Evolutionary conservation across 2,888 invertebrate genomes (phyloP).

Genomic region (Papilio elwesi): DNA sequence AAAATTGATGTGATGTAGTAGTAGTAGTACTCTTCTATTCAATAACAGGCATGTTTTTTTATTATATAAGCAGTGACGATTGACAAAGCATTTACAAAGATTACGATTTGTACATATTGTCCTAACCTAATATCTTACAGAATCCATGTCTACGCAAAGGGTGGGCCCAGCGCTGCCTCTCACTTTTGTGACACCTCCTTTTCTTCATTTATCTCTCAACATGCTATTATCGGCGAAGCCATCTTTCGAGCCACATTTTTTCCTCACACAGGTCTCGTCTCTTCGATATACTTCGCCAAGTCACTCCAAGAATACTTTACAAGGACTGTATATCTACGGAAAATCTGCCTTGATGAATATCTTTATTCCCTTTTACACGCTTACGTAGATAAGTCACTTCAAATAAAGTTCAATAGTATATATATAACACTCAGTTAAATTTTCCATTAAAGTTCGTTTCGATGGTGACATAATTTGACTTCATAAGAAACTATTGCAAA

Average conservation of each 20-base stretch:
- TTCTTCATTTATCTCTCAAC: no score
- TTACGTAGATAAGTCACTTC: not conserved
- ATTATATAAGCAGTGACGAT: no score
- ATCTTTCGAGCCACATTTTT: not conserved
- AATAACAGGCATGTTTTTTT: no score
- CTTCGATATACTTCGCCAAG: not conserved
- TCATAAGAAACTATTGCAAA: slow-evolving; percentile 7
- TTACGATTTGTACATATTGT: no score
- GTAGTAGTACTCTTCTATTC: no score
- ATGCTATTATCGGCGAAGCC: no score
- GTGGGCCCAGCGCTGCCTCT: no score
- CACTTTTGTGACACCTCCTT: not conserved
- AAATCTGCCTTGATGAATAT: not conserved
- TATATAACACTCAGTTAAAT: not conserved
- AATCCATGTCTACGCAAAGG: no score
- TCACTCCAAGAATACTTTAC: not conserved
- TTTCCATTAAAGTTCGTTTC: not conserved
- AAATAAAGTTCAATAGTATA: not conserved
- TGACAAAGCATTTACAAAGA: no score
- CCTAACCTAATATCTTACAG: no score
- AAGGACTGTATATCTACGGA: not conserved
- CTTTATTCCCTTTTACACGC: not conserved
- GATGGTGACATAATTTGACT: slow-evolving; percentile 20
- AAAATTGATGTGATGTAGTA: no score
- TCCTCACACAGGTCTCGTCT: not conserved